Evolutionary conservation across 2,797 vertebrate species (phyloP).

Genomic region (Lagorchestes hirsutus): DNA sequence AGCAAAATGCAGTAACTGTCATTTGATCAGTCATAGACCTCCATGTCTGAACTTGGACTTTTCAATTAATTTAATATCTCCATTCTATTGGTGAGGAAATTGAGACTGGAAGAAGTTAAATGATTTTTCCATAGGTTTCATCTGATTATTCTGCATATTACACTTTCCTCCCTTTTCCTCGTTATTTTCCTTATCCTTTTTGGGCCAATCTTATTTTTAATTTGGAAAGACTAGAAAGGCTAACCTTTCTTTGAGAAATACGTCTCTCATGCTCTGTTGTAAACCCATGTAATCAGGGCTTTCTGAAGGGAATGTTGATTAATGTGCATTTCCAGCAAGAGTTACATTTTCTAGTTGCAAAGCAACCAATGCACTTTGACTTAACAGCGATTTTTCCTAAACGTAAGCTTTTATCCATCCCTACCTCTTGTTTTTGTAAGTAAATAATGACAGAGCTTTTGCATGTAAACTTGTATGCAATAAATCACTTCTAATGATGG

Average conservation of each 20-base stretch:
- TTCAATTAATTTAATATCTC: background rate
- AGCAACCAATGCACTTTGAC: constrained; percentile 24
- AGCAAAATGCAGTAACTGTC: background rate
- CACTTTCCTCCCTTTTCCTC: background rate
- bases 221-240: background rate
- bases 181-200: background rate
- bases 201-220: background rate
- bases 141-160: background rate
- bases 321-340: constrained; percentile 58
- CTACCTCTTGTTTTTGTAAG: constrained; percentile 45
- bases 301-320: constrained; percentile 61
- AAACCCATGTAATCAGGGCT: constrained; percentile 30
- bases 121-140: background rate
- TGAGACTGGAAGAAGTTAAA: background rate
- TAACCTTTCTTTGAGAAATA: constrained; percentile 35
- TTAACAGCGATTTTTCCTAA: constrained; percentile 64
- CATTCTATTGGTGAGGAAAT: background rate
- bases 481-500: constrained; percentile 71
- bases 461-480: constrained; percentile 61
- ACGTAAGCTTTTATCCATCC: constrained; percentile 59
- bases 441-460: constrained; percentile 72
- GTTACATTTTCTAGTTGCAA: constrained; percentile 54
- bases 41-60: background rate
- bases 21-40: background rate
- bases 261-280: constrained; percentile 45